phyloP scores from a whole-genome alignment of 2,888 invertebrate genomes.

The Catocala sponsa region DNA sequence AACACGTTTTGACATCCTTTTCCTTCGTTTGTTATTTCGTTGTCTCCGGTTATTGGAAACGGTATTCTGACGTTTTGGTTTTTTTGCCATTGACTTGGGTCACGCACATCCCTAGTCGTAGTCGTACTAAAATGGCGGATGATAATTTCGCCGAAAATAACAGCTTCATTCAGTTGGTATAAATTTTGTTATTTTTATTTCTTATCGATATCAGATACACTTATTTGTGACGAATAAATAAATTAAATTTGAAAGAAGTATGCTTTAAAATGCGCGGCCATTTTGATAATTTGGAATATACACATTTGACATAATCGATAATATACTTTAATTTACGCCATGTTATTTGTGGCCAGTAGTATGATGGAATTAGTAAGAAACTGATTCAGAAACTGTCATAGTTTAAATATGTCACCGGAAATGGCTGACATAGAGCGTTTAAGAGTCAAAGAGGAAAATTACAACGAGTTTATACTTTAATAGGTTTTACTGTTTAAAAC shows the following conservation, averaged over 20 bases:
- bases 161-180: slow-evolving; percentile 6
- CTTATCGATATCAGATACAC: neutral
- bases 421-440: slow-evolving; percentile 10
- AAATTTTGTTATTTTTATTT: slow-evolving; percentile 2
- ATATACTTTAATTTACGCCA: slow-evolving; percentile 13
- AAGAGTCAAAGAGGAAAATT: slow-evolving; percentile 31
- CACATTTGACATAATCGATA: slow-evolving; percentile 26
- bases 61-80: slow-evolving; percentile 21
- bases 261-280: slow-evolving; percentile 30
- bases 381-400: slow-evolving; percentile 32
- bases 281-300: slow-evolving; percentile 24
- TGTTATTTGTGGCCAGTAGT: slow-evolving; percentile 25
- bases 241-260: slow-evolving; percentile 19
- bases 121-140: slow-evolving; percentile 25
- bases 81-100: slow-evolving; percentile 43
- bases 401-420: slow-evolving; percentile 31
- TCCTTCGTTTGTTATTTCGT: slow-evolving; percentile 34
- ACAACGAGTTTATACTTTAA: neutral
- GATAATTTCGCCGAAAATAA: neutral
- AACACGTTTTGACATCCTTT: slow-evolving; percentile 64
- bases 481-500: neutral
- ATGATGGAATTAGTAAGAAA: slow-evolving; percentile 15
- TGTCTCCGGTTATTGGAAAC: slow-evolving; percentile 29
- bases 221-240: neutral
- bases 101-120: slow-evolving; percentile 41